Conservation (phyloP, 2,888 invertebrate species). For the Watsonalla binaria region DNA sequence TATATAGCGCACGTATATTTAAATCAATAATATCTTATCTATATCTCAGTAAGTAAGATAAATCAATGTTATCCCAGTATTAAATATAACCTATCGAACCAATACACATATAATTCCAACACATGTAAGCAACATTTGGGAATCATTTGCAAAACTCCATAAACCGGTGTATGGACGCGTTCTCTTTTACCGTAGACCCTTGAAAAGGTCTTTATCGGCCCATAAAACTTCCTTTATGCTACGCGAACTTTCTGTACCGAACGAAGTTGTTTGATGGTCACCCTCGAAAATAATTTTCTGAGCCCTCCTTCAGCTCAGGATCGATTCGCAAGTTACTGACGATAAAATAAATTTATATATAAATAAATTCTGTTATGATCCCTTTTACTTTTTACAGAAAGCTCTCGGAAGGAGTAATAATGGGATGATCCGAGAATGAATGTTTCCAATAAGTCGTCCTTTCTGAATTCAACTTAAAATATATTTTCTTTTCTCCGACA, state of each 20-base stretch:
- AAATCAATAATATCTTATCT: too few relatives aligned
- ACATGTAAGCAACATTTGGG: slow-evolving; percentile 23
- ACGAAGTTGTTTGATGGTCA: slow-evolving; percentile 69
- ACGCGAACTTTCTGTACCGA: slow-evolving; percentile 61
- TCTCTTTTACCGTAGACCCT: slow-evolving; percentile 52
- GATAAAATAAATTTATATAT: slow-evolving; percentile 67
- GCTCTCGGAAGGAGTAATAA: slow-evolving; percentile 55
- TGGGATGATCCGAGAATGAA: slow-evolving; percentile 65
- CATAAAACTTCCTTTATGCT: slow-evolving; percentile 72
- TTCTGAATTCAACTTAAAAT: slow-evolving; percentile 38
- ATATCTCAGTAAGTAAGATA: too few relatives aligned
- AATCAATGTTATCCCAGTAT: not conserved
- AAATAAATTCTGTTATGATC: slow-evolving; percentile 70
- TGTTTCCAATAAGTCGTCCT: slow-evolving; percentile 59
- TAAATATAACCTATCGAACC: not conserved
- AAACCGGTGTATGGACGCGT: slow-evolving; percentile 33
- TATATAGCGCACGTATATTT: too few relatives aligned
- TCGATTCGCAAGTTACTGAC: slow-evolving; percentile 57
- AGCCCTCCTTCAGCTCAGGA: slow-evolving; percentile 54
- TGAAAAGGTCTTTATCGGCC: slow-evolving; percentile 70
- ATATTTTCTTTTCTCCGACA: slow-evolving; percentile 17
- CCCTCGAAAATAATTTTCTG: slow-evolving; percentile 69
- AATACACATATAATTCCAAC: slow-evolving; percentile 1
- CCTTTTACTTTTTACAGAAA: slow-evolving; percentile 61
- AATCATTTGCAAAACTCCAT: slow-evolving; percentile 38